Conservation (phyloP, 2,113 vertebrate genomes). For the Tapirus terrestris region DNA sequence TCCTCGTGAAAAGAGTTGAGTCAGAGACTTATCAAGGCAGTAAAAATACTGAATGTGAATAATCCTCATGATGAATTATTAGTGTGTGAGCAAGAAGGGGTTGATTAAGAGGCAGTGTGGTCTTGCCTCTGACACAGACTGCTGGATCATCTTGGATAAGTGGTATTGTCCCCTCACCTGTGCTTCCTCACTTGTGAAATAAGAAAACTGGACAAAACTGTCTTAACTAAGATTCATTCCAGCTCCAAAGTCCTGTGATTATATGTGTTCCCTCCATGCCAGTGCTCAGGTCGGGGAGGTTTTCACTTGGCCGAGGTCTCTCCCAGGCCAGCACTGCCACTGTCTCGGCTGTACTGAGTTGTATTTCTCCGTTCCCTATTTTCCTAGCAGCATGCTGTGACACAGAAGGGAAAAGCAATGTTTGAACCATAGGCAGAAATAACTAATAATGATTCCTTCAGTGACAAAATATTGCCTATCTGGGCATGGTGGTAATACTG, state of each 20-base stretch:
- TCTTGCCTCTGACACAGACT: not conserved
- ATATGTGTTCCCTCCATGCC: not conserved
- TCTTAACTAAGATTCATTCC: not conserved
- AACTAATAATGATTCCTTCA: not conserved
- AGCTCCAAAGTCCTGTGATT: not conserved
- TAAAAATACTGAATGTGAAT: not conserved
- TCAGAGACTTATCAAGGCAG: not conserved
- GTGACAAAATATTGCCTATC: not conserved
- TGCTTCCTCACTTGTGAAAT: not conserved
- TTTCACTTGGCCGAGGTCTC: not conserved
- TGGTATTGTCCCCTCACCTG: not conserved
- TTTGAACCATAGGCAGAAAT: not conserved
- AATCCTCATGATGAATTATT: not conserved
- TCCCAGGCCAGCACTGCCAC: not conserved
- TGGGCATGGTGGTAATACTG: not conserved
- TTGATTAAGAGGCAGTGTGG: not conserved
- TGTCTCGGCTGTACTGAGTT: not conserved
- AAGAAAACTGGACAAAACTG: not conserved
- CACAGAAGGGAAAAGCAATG: not conserved
- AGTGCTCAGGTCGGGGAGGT: not conserved
- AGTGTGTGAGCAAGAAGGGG: not conserved
- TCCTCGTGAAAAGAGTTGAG: not conserved
- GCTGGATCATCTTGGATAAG: not conserved
- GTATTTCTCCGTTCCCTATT: not conserved
- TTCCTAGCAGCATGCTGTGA: not conserved